These are phyloP conservation scores for Rhopalosiphum padi DNA, from an alignment of 1,140 invertebrate species.

Conservation along the genomic window DNA sequence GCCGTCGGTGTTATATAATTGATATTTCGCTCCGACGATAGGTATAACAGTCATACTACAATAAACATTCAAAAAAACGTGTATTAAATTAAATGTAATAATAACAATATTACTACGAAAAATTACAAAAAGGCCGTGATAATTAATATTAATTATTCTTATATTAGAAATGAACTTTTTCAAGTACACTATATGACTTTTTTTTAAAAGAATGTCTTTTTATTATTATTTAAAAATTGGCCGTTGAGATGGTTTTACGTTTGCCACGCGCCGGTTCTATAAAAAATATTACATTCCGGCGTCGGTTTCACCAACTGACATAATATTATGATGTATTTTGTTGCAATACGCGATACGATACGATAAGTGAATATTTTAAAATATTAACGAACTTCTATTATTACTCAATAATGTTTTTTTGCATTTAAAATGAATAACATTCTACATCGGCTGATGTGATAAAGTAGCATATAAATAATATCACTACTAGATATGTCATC, in stretches of 20 bases:
- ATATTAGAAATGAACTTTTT: background rate
- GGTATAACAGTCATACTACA: background rate
- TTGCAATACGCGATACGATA: background rate
- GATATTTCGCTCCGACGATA: background rate
- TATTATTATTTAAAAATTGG: too few relatives aligned
- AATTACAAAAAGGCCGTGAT: background rate
- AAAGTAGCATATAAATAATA: too few relatives aligned
- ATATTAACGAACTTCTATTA: too few relatives aligned
- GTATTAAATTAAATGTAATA: background rate
- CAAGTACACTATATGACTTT: background rate
- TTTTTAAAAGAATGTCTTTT: background rate
- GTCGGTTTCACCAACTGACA: background rate
- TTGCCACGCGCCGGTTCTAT: background rate
- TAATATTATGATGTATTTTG: too few relatives aligned
- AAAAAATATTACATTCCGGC: background rate
- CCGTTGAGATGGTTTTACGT: too few relatives aligned
- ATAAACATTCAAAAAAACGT: background rate
- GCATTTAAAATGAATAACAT: too few relatives aligned
- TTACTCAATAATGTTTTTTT: too few relatives aligned
- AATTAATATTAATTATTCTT: too few relatives aligned
- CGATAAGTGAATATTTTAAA: background rate
- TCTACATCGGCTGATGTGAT: too few relatives aligned
- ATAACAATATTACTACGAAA: too few relatives aligned
- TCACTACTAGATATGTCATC: background rate
- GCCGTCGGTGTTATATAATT: background rate